These are phyloP conservation scores for Cryptoblepharus egeriae DNA, from an alignment of 2,797 vertebrate genomes.

Conservation along the genomic window DNA sequence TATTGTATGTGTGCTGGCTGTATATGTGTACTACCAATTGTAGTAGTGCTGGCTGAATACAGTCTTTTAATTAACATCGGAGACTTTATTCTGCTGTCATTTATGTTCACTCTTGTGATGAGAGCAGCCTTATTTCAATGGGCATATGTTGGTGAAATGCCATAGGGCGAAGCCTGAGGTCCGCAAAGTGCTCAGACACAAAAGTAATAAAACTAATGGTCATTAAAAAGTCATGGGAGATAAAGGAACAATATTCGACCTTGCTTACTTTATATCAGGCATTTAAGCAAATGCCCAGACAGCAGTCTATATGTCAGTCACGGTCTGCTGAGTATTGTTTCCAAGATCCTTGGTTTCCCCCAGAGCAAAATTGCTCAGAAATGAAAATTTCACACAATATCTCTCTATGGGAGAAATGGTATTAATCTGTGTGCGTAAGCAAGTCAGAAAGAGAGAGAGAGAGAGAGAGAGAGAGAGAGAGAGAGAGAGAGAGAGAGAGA, in stretches of 20 bases:
- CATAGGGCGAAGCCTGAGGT: conserved; percentile 39
- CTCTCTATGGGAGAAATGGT: conserved; percentile 48
- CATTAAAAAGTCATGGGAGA: conserved; percentile 21
- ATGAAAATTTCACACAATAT: conserved; percentile 63
- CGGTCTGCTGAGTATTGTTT: conserved; percentile 61
- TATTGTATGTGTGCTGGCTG: too few relatives aligned
- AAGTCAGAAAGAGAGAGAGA: neutral
- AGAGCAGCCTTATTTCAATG: conserved; percentile 42
- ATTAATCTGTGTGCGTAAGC: neutral
- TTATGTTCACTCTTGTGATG: neutral
- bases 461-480: neutral
- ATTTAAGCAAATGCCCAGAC: conserved; percentile 65
- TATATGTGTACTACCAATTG: too few relatives aligned
- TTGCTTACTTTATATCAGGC: conserved; percentile 55
- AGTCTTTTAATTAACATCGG: neutral
- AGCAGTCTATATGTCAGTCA: conserved; percentile 28
- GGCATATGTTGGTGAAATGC: too few relatives aligned
- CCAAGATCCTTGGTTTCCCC: conserved; percentile 55
- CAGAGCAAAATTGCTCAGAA: conserved; percentile 56
- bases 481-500: neutral
- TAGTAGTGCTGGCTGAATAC: too few relatives aligned
- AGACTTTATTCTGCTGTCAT: accelerated
- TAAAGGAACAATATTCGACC: neutral
- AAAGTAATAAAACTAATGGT: neutral
- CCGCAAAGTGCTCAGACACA: conserved; percentile 44